Base-by-base conservation (phyloP, 1,140 invertebrate species). In the Halesus radiatus region DNA sequence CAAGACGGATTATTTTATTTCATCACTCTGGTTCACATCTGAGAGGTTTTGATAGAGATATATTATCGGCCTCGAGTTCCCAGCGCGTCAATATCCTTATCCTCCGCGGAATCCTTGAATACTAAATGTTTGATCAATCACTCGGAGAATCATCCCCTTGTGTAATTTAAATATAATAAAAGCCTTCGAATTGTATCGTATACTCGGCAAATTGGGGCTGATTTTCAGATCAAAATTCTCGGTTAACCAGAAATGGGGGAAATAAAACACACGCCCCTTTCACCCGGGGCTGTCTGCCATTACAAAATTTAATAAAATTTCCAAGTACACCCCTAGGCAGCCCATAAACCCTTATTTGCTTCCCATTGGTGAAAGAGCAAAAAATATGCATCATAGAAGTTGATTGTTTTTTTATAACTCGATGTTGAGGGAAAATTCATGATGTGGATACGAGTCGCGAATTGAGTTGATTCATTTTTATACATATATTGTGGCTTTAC, bases 261-360 rank as follows among this genome's bases (percentile, higher is more conserved):
- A 75, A 75, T 75, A 76, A 76, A 62, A 60, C 54, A 76, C 37
- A 20, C 72, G 10, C 72, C 22, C 18, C 15, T 22, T 22, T 74
- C 22, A 23, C 73, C 53, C 72, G 18, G 18, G 15, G 52, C 10
- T 53, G 45, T 77, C 62, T 72, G 76, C 52, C 75, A 78, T 75
- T 74, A 74, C 68, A 78, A 45, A 81, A 81, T 81, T 81, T 81
- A 78, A 81, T 81, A 81, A 81, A 78, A 81, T 68, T 75, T 72
- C 23, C 80, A 75, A 78, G 64, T 45, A 22, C 64, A 29, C 76
- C 58, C 76, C 45, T 50, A 56, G 76, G 66, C 20, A 37, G 10
- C 68, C 32, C 56, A 45, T 29, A 76, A 76, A 60, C 74, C 58
- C 56, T 64, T 76, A 74, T 81, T 78, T 77, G 66, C 16, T 66